Percentiles rank a stretch among this genome's conserved stretches.
phyloP scores from a whole-genome alignment of 2,888 invertebrate genomes.

The Drosophila mulleri region DNA sequence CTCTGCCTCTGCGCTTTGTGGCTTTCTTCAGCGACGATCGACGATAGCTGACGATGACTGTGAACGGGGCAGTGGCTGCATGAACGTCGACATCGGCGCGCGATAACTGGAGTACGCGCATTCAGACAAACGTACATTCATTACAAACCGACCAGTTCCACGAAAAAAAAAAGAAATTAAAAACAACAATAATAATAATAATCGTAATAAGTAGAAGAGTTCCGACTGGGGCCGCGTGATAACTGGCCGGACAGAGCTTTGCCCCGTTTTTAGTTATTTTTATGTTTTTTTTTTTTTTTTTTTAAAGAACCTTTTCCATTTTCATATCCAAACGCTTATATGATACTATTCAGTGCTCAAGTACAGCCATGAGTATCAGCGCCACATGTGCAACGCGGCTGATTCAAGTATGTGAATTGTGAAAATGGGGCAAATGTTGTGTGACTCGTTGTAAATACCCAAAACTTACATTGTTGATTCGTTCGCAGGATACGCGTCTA shows the following conservation, averaged over 20 bases:
- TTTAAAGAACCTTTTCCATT: constrained; percentile 22
- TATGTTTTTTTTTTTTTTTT: background rate
- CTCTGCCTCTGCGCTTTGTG: constrained; percentile 39
- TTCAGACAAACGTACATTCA: constrained; percentile 19
- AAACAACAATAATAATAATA: constrained; percentile 39
- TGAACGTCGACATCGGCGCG: constrained; percentile 61
- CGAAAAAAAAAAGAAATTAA: constrained; percentile 48
- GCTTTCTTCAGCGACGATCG: constrained; percentile 45
- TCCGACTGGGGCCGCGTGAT: constrained; percentile 46
- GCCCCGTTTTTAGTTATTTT: constrained; percentile 20
- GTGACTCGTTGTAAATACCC: background rate
- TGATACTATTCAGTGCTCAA: constrained; percentile 27
- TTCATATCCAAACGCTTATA: constrained; percentile 26
- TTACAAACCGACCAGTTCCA: constrained; percentile 31
- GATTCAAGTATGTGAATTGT: constrained; percentile 58
- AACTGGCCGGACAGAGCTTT: constrained; percentile 41
- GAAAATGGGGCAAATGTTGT: background rate
- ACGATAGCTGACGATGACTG: constrained; percentile 39
- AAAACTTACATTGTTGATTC: background rate
- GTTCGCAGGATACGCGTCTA: constrained; percentile 90
- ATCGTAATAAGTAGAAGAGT: constrained; percentile 42
- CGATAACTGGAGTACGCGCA: constrained; percentile 72
- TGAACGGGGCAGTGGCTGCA: constrained; percentile 40
- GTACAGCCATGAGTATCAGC: constrained; percentile 74
- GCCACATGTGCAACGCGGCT: constrained; percentile 66